A percentile compares a stretch with the other conserved stretches of the same genome.
Evolutionary conservation across 2,113 vertebrate genomes (phyloP).

Genomic region (Thamnaconus septentrionalis): DNA sequence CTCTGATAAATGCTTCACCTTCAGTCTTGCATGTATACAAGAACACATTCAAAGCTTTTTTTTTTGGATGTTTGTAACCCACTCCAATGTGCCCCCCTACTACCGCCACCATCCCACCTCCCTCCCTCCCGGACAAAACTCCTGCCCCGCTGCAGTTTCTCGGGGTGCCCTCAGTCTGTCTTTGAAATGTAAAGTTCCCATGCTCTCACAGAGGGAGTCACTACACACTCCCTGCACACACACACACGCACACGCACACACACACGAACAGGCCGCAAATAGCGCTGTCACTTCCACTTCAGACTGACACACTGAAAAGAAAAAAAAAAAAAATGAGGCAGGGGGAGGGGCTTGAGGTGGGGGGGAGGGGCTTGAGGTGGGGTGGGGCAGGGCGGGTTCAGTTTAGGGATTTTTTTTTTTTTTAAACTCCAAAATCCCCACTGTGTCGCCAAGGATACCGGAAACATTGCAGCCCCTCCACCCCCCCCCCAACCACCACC

Average conservation of each 20-base stretch:
- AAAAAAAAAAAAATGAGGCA: slow-evolving; percentile 55
- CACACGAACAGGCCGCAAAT: slow-evolving; percentile 28
- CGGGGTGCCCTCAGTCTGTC: slow-evolving; percentile 47
- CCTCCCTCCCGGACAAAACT: slow-evolving; percentile 26
- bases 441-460: slow-evolving; percentile 78
- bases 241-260: slow-evolving; percentile 19
- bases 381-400: slow-evolving; percentile 54
- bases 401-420: slow-evolving; percentile 70
- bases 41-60: slow-evolving; percentile 1
- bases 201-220: slow-evolving; percentile 61
- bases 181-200: slow-evolving; percentile 76
- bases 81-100: slow-evolving; percentile 5
- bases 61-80: too few relatives aligned
- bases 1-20: slow-evolving; percentile 66
- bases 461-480: slow-evolving; percentile 72
- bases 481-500: slow-evolving; percentile 34
- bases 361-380: slow-evolving; percentile 43
- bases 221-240: slow-evolving; percentile 49
- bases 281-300: slow-evolving; percentile 73
- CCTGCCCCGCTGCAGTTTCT: slow-evolving; percentile 38
- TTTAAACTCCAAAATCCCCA: slow-evolving; percentile 65
- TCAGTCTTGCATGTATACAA: slow-evolving; percentile 43
- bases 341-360: slow-evolving; percentile 40
- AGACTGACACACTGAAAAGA: slow-evolving; percentile 70
- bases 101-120: slow-evolving; percentile 25